These are phyloP conservation scores for Microchirus variegatus DNA, from an alignment of 2,797 vertebrate species.

Conservation along the genomic window DNA sequence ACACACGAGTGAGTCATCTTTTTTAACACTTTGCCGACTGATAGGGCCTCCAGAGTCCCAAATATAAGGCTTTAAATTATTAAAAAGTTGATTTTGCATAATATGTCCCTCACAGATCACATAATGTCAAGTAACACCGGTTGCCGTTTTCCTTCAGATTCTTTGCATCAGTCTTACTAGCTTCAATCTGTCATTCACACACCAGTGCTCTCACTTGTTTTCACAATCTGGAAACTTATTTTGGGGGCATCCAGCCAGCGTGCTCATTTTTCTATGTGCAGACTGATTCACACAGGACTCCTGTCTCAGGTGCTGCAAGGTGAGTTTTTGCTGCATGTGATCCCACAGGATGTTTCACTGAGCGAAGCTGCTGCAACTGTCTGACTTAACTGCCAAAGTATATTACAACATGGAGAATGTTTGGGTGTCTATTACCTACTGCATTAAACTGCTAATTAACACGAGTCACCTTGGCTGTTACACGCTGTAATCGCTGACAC, in stretches of 20 bases:
- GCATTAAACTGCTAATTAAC: no score
- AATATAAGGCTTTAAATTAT: no score
- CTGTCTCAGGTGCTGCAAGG: slow-evolving; percentile 29
- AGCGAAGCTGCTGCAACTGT: slow-evolving; percentile 14
- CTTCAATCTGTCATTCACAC: slow-evolving; percentile 31
- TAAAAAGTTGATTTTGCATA: no score
- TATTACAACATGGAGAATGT: slow-evolving; percentile 12
- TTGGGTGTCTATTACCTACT: no score
- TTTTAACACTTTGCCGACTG: no score
- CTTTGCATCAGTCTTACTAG: slow-evolving; percentile 34
- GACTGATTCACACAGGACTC: slow-evolving; percentile 10
- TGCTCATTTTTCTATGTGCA: no score
- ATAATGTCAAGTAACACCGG: slow-evolving; percentile 41
- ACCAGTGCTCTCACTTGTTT: slow-evolving; percentile 30
- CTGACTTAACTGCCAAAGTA: slow-evolving; percentile 7
- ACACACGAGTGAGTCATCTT: no score
- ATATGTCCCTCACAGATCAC: slow-evolving; percentile 51
- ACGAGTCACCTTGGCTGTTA: no score
- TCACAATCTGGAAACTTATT: slow-evolving; percentile 37
- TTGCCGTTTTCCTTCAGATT: slow-evolving; percentile 37
- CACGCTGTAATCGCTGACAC: no score
- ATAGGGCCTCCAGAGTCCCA: no score
- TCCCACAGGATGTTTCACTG: slow-evolving; percentile 21
- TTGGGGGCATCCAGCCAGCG: slow-evolving; percentile 34
- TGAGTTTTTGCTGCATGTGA: slow-evolving; percentile 30